Conservation (phyloP, 2,797 vertebrate genomes). For the Champsocephalus gunnari region DNA sequence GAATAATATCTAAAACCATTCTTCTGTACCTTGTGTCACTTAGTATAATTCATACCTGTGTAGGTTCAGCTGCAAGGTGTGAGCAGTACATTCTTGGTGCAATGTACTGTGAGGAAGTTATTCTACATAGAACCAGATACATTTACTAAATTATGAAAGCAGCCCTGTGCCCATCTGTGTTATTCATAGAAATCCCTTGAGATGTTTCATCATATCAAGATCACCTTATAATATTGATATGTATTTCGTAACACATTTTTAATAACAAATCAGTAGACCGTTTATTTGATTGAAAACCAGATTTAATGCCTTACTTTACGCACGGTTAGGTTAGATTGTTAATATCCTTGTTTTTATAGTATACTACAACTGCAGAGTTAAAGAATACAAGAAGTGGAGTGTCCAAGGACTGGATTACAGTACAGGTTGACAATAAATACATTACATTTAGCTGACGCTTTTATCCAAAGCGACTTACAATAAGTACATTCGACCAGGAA, state of each 20-base stretch:
- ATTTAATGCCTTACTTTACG: slow-evolving; percentile 23
- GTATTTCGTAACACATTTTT: slow-evolving; percentile 16
- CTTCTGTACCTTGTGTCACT: not conserved
- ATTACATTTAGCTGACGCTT: no score
- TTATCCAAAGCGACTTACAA: no score
- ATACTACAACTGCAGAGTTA: not conserved
- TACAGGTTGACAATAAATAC: not conserved
- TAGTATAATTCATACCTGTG: not conserved
- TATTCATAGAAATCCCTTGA: no score
- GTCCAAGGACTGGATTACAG: slow-evolving; percentile 7
- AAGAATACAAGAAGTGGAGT: not conserved
- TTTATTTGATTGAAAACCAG: slow-evolving; percentile 17
- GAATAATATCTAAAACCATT: not conserved
- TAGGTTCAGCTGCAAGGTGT: not conserved
- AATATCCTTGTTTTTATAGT: not conserved
- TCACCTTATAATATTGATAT: no score
- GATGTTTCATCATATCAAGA: no score
- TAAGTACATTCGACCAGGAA: no score
- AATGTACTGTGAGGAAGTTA: not conserved
- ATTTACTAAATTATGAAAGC: slow-evolving; percentile 4
- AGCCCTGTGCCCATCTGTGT: no score
- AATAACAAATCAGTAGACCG: slow-evolving; percentile 30
- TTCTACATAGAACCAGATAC: slow-evolving; percentile 11
- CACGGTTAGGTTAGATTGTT: slow-evolving; percentile 2
- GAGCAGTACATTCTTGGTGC: not conserved